A percentile compares a stretch with the other conserved stretches of the same genome.
Conservation (phyloP, 2,888 invertebrate species). For the Mesoligia furuncula region DNA sequence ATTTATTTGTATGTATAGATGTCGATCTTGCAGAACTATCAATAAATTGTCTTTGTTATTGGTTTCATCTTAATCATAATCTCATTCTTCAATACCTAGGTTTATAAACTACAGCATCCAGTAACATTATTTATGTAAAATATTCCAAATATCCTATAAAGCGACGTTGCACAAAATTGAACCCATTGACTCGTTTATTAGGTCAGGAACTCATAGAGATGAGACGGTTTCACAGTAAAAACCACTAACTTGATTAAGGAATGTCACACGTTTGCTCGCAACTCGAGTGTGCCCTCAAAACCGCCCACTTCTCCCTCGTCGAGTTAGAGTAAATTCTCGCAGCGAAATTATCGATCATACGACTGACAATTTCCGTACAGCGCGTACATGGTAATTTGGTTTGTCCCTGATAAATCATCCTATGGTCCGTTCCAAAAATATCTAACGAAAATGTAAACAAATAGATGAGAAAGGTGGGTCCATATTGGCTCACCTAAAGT, state of each 20-base stretch:
- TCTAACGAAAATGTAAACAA: background rate
- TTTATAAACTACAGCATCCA: too few relatives aligned
- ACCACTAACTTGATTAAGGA: slow-evolving; percentile 11
- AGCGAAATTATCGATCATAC: slow-evolving; percentile 12
- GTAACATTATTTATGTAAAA: background rate
- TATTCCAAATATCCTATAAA: background rate
- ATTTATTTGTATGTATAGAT: too few relatives aligned
- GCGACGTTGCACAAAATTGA: background rate
- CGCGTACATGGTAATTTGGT: background rate
- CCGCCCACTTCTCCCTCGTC: background rate
- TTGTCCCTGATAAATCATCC: slow-evolving; percentile 5
- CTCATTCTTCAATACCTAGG: too few relatives aligned
- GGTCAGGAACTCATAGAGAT: slow-evolving; percentile 2
- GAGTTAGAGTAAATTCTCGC: background rate
- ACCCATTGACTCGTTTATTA: slow-evolving; percentile 3
- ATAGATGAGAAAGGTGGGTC: background rate
- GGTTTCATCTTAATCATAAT: background rate
- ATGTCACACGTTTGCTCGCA: slow-evolving; percentile 4
- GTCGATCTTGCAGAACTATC: background rate
- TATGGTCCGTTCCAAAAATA: background rate
- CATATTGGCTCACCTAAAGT: too few relatives aligned
- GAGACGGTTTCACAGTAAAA: slow-evolving; percentile 2
- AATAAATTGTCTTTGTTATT: background rate
- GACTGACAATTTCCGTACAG: slow-evolving; percentile 15
- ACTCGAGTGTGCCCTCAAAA: background rate